Conservation (phyloP, 1,140 invertebrate genomes). For the Brachionus rotundiformis region DNA sequence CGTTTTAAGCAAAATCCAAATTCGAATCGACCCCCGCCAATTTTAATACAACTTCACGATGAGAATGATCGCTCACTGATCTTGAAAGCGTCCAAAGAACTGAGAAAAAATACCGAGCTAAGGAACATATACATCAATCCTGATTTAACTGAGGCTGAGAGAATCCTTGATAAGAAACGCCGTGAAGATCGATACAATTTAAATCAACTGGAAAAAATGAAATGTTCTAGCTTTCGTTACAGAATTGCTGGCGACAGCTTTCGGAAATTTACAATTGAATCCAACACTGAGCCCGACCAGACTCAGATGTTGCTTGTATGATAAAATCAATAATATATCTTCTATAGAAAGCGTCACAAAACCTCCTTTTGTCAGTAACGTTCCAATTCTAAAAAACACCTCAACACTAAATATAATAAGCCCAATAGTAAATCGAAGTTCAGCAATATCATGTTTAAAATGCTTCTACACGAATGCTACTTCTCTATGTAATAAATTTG, state of each 20-base stretch:
- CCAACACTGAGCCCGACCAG: not conserved
- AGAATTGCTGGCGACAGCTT: not conserved
- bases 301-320: not conserved
- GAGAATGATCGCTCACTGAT: not conserved
- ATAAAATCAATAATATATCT: not conserved
- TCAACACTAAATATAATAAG: not conserved
- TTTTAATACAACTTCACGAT: not conserved
- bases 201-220: not conserved
- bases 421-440: not conserved
- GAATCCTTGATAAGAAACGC: not conserved
- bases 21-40: not conserved
- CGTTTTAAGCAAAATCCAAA: not conserved
- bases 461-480: slow-evolving; percentile 6
- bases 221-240: not conserved
- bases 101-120: slow-evolving; percentile 11
- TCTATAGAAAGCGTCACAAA: not conserved
- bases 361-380: not conserved
- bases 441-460: not conserved
- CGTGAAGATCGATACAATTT: not conserved
- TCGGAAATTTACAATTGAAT: not conserved
- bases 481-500: not conserved
- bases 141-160: not conserved
- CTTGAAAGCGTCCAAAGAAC: not conserved
- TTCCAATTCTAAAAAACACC: not conserved
- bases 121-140: not conserved